These are phyloP conservation scores for Nothobranchius kuhntae DNA, from an alignment of 2,113 vertebrate species.

Conservation along the genomic window DNA sequence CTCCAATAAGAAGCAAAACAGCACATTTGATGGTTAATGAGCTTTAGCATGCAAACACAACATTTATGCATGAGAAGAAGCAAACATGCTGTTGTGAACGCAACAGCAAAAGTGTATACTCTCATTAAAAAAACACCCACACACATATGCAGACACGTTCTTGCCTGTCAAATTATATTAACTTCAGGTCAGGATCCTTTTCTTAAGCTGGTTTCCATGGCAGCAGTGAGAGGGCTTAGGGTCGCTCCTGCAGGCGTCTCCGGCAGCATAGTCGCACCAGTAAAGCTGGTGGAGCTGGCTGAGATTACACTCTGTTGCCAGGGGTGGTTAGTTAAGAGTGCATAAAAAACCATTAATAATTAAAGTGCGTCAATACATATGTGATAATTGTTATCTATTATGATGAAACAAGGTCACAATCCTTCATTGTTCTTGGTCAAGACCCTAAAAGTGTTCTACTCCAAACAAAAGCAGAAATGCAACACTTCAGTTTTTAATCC, in stretches of 20 bases:
- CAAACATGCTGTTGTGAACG: conserved; percentile 5
- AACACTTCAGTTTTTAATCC: too few species aligned
- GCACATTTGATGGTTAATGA: conserved; percentile 57
- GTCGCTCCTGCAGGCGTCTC: conserved; percentile 41
- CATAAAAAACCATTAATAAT: conserved; percentile 7
- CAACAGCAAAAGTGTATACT: conserved; percentile 30
- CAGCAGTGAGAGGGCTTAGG: conserved; percentile 60
- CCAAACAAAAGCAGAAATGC: too few species aligned
- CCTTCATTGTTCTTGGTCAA: neutral
- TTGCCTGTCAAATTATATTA: conserved; percentile 74
- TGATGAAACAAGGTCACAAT: conserved; percentile 5
- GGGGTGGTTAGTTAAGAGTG: conserved; percentile 22
- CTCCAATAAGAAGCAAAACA: conserved; percentile 53
- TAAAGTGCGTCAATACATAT: conserved; percentile 19
- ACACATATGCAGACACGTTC: conserved; percentile 35
- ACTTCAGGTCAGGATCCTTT: conserved; percentile 66
- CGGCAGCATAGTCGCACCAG: conserved; percentile 25
- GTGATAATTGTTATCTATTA: conserved; percentile 20
- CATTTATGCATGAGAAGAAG: conserved; percentile 6
- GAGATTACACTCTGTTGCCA: conserved; percentile 20
- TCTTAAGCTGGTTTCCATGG: conserved; percentile 70
- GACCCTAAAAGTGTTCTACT: too few species aligned
- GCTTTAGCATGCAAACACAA: conserved; percentile 56
- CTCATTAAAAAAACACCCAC: conserved; percentile 29
- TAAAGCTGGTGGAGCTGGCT: conserved; percentile 30